Conservation (phyloP, 2,797 vertebrate genomes). For the Dipus sagitta region DNA sequence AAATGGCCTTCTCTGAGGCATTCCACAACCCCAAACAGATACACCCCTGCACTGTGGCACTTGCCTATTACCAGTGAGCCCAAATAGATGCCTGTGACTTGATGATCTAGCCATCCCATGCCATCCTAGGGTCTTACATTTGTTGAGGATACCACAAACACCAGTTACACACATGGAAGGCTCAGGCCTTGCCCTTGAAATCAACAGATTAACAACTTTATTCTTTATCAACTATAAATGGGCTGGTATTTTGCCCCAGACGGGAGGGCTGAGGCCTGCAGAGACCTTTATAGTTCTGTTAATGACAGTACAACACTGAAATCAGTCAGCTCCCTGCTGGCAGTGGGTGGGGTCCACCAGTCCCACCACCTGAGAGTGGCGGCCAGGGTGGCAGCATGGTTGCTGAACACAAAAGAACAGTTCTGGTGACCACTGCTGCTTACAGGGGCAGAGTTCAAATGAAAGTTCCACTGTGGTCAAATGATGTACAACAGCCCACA, state of each 20-base stretch:
- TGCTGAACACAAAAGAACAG: background rate
- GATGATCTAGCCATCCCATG: background rate
- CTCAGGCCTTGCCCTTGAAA: background rate
- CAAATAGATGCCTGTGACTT: background rate
- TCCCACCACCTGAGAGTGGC: background rate
- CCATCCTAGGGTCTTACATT: background rate
- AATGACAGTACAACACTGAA: background rate
- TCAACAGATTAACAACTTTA: conserved; percentile 50
- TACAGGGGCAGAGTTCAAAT: background rate
- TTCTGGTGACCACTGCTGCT: background rate
- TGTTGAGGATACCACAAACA: background rate
- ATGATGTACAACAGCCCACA: background rate
- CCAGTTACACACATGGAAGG: background rate
- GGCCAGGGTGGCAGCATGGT: background rate
- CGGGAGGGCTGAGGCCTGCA: background rate
- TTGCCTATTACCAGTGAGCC: background rate
- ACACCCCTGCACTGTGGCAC: rapidly evolving
- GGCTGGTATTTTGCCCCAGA: conserved; percentile 63
- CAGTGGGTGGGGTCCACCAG: background rate
- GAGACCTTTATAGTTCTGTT: background rate
- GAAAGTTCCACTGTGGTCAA: background rate
- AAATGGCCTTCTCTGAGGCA: background rate
- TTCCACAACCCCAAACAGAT: rapidly evolving
- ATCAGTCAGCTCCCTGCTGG: background rate
- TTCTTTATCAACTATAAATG: conserved; percentile 48